Evolutionary conservation across 2,113 vertebrate genomes (phyloP).

Genomic region (Butastur rufipennis): DNA sequence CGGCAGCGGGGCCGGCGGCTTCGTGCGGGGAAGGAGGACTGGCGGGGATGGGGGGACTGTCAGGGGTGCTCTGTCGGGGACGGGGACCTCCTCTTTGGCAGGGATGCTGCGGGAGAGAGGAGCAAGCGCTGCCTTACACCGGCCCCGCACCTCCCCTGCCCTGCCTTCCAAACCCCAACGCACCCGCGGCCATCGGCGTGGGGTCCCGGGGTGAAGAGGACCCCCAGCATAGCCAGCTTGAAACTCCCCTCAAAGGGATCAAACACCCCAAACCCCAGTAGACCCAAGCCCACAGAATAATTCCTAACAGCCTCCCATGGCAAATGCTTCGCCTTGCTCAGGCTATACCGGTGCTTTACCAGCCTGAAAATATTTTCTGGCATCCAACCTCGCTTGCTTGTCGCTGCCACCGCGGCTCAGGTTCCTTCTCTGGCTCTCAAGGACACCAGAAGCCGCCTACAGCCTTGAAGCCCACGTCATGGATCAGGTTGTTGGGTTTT

Average conservation of each 20-base stretch:
- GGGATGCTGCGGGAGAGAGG: background rate
- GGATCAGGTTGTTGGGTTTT: background rate
- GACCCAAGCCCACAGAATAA: background rate
- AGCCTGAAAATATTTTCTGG: background rate
- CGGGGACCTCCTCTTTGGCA: background rate
- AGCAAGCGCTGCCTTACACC: background rate
- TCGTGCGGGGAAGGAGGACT: background rate
- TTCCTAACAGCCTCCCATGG: background rate
- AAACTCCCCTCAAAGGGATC: background rate
- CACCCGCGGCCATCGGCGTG: background rate
- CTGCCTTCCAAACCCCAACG: background rate
- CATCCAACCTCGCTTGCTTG: background rate
- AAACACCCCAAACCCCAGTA: background rate
- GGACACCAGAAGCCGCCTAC: background rate
- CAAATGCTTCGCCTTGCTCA: background rate
- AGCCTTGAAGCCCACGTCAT: background rate
- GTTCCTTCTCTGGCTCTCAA: background rate
- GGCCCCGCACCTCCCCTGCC: background rate
- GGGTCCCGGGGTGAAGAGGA: background rate
- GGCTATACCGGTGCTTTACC: background rate
- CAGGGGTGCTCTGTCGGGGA: accelerated
- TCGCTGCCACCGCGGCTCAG: accelerated
- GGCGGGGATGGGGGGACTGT: accelerated
- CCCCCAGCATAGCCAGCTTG: background rate
- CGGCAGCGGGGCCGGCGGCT: background rate